Base-by-base conservation (phyloP, 2,797 vertebrate species). In the Lindbergichthys nudifrons region DNA sequence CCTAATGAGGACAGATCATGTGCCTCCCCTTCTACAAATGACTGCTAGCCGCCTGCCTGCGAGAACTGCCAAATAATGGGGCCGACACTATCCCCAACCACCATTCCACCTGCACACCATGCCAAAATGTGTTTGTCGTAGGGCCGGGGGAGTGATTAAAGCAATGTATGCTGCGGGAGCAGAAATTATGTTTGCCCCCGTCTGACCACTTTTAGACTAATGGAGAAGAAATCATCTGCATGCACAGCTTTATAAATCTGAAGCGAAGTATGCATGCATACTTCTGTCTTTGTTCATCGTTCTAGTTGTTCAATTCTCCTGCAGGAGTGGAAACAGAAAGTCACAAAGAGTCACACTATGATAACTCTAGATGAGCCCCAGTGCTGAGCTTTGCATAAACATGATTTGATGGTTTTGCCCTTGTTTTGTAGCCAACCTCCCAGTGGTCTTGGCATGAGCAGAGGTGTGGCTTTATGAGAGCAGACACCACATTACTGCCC, bases 391-490 rank as follows among this genome's bases (percentile, higher is more conserved):
- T 57, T 47, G 11, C 41, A 47, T 59, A 18, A 43, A 43, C 52
- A 48, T 43, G 26, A 52, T 57, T 60, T 57, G 11, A 68, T 58
- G 19, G 30, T 59, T 78, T 76, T 73, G 48, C 46, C 58, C 68
- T 67, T 5, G 16, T 62, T 47, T 65, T 30, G 62, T 48, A 26
- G 62, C 63, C 43, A 7, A 3, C 47, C 32, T 66, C 59, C 56
- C n/a, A 57, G 64, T 65, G 7, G 48, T 51, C 46, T 81, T 57
- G 63, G 74, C 74, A 68, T 19, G 46, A 68, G 61, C 45, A 57
- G 65, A 53, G 64, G 51, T 70, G 68, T 79, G 67, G 70, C 68
- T 73, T 75, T 64, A 48, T 65, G 62, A 66, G 53, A 70, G 39
- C 57, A 48, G 60, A 76, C 63, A 48, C 79, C 70, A 43, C 54